Evolutionary conservation across 1,140 invertebrate genomes (phyloP), one percentile per base, ranked within the genome.

Genomic region (Metopolophium dirhodum): DNA sequence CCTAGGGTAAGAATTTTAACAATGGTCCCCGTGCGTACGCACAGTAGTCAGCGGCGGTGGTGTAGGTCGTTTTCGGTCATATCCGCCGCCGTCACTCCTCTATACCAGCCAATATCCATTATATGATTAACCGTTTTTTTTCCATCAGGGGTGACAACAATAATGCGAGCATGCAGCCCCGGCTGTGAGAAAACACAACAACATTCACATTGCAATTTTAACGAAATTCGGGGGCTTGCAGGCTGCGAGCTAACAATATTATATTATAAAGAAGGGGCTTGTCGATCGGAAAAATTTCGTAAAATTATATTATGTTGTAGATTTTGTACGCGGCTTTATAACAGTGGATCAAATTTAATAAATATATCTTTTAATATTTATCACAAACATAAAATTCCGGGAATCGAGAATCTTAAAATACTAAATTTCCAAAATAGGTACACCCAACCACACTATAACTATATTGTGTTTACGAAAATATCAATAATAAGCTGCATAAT

Each of bases 1-100:
- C 91, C 91, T 93, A 93, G 91, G 91, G 91, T 93, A 93, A 93
- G 91, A 86, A 93, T 93, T 92, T 93, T 93, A 93, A 93, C 91
- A 93, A 93, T 93, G 82, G 82, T 82, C 68, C 47, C 91, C 82
- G 82, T 51, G 49, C 26, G 82, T 47, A 37, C 51, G 47, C 49
- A 45, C 77, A 82, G 26, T 77, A 57, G 54, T 26, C 89, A 41
- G 57, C 22, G 35, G 47, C 23, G 90, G 61, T 54, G 77, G 91
- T 85, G 47, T 49, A 83, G 91, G 90, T 83, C 49, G 68, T 92
- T 41, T 37, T 47, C 45, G 20, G 87, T 89, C 77, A 41, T 83
- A 91, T 77, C 61, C 30, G n/a, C 57, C 20, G 30, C n/a, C 61
- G 30, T n/a, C n/a, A 77, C 61, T 77, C 61, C 30, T 77, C 30